Percentiles rank a stretch among this genome's conserved stretches.
Evolutionary conservation across 1,140 invertebrate genomes (phyloP).

Genomic region (Sitophilus oryzae): DNA sequence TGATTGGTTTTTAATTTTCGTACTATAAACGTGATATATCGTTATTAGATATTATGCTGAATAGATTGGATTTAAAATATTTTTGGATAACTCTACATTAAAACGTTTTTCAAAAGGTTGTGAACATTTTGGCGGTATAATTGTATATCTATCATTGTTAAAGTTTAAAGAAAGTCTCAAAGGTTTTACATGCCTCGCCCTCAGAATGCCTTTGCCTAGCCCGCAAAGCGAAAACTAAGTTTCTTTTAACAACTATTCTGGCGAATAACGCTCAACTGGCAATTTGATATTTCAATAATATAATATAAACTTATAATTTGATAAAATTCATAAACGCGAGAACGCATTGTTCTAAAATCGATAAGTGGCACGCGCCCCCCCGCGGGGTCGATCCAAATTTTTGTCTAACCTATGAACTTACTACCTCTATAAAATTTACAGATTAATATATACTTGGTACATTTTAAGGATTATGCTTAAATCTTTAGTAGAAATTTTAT

Average conservation of each 20-base stretch:
- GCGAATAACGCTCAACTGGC: conserved; percentile 38
- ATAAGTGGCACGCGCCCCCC: conserved; percentile 27
- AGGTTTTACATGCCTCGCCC: conserved; percentile 10
- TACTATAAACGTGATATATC: too few relatives aligned
- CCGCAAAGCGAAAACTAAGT: conserved; percentile 42
- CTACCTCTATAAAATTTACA: conserved; percentile 40
- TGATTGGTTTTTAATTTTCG: too few relatives aligned
- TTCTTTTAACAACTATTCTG: conserved; percentile 40
- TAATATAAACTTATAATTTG: conserved; percentile 38
- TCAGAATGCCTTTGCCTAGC: conserved; percentile 23
- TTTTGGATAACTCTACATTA: too few relatives aligned
- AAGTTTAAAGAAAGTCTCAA: not conserved
- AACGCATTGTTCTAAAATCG: conserved; percentile 43
- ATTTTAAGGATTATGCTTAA: conserved; percentile 58
- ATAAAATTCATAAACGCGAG: conserved; percentile 41
- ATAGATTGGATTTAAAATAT: too few relatives aligned
- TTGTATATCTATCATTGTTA: too few relatives aligned
- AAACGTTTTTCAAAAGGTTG: too few relatives aligned
- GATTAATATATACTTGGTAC: conserved; percentile 55
- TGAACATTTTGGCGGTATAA: too few relatives aligned
- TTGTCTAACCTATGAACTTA: conserved; percentile 32
- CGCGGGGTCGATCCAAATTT: conserved; percentile 12
- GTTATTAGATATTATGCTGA: too few relatives aligned
- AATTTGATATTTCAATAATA: conserved; percentile 35
- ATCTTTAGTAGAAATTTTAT: conserved; percentile 54